Conservation (phyloP, 2,888 invertebrate species). For the Sturmia bella region DNA sequence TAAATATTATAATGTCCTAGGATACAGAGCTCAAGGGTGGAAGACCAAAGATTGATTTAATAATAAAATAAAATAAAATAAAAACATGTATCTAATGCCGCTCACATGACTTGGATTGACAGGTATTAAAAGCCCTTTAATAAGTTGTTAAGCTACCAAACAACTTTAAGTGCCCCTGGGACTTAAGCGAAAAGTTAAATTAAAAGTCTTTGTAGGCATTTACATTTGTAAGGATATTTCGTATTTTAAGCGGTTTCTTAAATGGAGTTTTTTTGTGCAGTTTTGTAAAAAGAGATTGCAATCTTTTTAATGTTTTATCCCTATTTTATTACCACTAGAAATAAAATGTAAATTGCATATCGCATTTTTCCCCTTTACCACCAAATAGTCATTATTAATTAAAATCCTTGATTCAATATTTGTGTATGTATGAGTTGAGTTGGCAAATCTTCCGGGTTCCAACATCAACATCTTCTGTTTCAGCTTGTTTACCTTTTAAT, state of each 20-base stretch:
- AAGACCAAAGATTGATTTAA: no score
- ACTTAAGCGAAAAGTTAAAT: no score
- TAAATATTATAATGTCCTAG: no score
- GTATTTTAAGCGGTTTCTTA: slow-evolving; percentile 5
- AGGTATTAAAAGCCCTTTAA: no score
- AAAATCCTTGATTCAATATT: slow-evolving; percentile 63
- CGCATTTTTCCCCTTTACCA: slow-evolving; percentile 30
- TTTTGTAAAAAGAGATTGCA: not conserved
- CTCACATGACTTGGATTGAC: no score
- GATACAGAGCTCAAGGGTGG: no score
- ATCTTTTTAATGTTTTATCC: slow-evolving; percentile 30
- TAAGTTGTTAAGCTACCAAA: no score
- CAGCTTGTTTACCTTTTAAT: slow-evolving; percentile 65
- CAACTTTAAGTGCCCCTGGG: no score
- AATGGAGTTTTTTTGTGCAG: not conserved
- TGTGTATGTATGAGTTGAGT: slow-evolving; percentile 45
- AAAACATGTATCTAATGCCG: no score
- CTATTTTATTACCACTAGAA: slow-evolving; percentile 49
- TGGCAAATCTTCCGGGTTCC: slow-evolving; percentile 62
- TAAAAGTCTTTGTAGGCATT: not conserved
- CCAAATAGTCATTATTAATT: slow-evolving; percentile 63
- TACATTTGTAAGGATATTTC: not conserved
- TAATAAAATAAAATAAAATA: no score
- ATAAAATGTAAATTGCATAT: not conserved
- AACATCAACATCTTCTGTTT: slow-evolving; percentile 46